Evolutionary conservation across 2,888 invertebrate genomes (phyloP), one percentile per base, ranked within the genome.

Genomic region (Syritta pipiens): DNA sequence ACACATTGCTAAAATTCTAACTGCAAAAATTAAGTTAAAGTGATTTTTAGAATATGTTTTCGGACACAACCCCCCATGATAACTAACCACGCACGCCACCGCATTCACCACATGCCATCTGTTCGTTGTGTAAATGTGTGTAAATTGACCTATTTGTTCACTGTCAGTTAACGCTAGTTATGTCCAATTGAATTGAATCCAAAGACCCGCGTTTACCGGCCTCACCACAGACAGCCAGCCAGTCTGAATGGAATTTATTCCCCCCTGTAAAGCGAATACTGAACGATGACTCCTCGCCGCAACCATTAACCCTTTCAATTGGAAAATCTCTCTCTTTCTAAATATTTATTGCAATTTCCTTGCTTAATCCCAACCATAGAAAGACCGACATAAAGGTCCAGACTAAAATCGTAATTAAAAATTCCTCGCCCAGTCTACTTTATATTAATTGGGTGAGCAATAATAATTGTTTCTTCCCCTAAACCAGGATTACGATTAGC

Each of bases 141-240:
- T n/a, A n/a, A 71, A 71, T 60, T 63, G 63, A 72, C 63, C 71
- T 49, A 57, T 55, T 63, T 72, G 71, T 26, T 63, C 71, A 57
- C 48, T 72, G 30, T 40, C 28, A 72, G 48, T 63, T 53, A 62
- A 55, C 55, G 48, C n/a, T n/a, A n/a, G n/a, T 57, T 53, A 40
- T 63, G 55, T 40, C 55, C 57, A 55, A 48, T 48, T 63, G 63
- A 72, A 72, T 62, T 63, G 55, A 63, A 63, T 57, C 40, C 40
- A 24, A 40, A 48, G 53, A 57, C 28, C 28, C 37, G 10, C n/a
- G 42, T 20, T 22, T 9, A 3, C 35, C 10, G 32, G 22, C 53
- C 17, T 6, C 4, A 28, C 1, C 28, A 40, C 17, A 4, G 10
- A 3, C 4, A 4, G 2, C 19, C 0, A 6, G 4, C 12, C 1